Conservation (phyloP, 2,888 invertebrate genomes). For the Meliscaeva auricollis region DNA sequence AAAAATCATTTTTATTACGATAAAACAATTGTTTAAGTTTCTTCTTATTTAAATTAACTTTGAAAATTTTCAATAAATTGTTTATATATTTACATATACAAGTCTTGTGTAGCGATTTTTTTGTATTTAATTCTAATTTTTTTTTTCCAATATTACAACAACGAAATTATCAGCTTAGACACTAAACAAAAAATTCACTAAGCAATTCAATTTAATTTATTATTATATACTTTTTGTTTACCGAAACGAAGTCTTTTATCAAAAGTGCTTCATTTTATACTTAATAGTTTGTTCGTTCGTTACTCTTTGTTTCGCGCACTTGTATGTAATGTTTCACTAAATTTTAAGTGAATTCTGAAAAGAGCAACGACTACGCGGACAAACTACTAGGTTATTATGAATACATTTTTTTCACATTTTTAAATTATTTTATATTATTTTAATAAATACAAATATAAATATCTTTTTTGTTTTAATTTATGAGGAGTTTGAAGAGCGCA, state of each 20-base stretch:
- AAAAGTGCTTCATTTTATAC: background rate
- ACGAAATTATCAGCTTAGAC: conserved; percentile 41
- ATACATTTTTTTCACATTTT: background rate
- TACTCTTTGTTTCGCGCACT: background rate
- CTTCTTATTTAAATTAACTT: background rate
- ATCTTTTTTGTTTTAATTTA: conserved; percentile 43
- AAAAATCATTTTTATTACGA: background rate
- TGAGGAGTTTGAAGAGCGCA: conserved; percentile 36
- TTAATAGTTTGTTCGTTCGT: conserved; percentile 3
- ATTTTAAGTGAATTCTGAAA: background rate
- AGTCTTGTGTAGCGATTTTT: conserved; percentile 17
- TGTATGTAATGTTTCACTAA: no score
- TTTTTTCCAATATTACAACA: conserved; percentile 44
- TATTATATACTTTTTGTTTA: conserved; percentile 22
- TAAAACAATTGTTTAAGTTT: background rate
- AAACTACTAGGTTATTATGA: conserved; percentile 2
- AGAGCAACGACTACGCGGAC: background rate
- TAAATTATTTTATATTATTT: background rate
- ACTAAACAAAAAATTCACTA: conserved; percentile 58
- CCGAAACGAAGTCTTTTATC: conserved; percentile 53
- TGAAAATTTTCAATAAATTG: background rate
- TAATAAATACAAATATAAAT: conserved; percentile 62
- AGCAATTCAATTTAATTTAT: conserved; percentile 48
- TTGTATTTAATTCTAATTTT: conserved; percentile 23
- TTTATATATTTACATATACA: conserved; percentile 18